Percentiles rank a stretch among this genome's conserved stretches.
phyloP scores from a whole-genome alignment of 2,888 invertebrate genomes.

The Hirtodrosophila alboralis region DNA sequence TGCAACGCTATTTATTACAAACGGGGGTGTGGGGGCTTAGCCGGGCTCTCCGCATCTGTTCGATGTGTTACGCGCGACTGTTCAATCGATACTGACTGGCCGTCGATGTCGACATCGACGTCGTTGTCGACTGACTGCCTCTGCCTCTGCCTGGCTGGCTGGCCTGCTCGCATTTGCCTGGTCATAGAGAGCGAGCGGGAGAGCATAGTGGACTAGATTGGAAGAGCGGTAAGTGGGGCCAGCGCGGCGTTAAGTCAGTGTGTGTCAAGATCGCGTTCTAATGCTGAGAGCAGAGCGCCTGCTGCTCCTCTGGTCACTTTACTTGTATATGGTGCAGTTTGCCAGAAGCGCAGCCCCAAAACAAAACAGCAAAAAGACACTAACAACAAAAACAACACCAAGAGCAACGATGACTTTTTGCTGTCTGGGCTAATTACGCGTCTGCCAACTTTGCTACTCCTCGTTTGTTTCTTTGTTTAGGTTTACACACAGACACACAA shows the following conservation, averaged over 20 bases:
- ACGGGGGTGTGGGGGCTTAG: slow-evolving; percentile 61
- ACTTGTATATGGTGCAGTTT: slow-evolving; percentile 35
- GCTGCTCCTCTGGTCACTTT: slow-evolving; percentile 29
- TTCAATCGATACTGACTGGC: slow-evolving; percentile 74
- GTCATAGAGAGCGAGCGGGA: slow-evolving; percentile 18
- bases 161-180: slow-evolving; percentile 7
- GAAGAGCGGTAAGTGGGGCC: slow-evolving; percentile 18
- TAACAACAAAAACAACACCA: slow-evolving; percentile 12
- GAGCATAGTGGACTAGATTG: slow-evolving; percentile 28
- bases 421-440: slow-evolving; percentile 45
- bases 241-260: slow-evolving; percentile 24
- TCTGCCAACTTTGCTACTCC: slow-evolving; percentile 39
- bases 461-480: slow-evolving; percentile 58
- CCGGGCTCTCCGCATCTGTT: slow-evolving; percentile 55
- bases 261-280: slow-evolving; percentile 61
- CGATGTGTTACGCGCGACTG: slow-evolving; percentile 75
- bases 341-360: slow-evolving; percentile 46
- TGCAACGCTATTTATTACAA: slow-evolving; percentile 72
- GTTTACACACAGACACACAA: slow-evolving; percentile 4
- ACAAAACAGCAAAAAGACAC: slow-evolving; percentile 13
- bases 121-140: slow-evolving; percentile 30
- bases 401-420: slow-evolving; percentile 38
- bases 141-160: slow-evolving; percentile 20
- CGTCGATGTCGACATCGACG: slow-evolving; percentile 36
- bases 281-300: slow-evolving; percentile 31